phyloP scores from a whole-genome alignment of 2,888 invertebrate genomes.

The Diploptera punctata region DNA sequence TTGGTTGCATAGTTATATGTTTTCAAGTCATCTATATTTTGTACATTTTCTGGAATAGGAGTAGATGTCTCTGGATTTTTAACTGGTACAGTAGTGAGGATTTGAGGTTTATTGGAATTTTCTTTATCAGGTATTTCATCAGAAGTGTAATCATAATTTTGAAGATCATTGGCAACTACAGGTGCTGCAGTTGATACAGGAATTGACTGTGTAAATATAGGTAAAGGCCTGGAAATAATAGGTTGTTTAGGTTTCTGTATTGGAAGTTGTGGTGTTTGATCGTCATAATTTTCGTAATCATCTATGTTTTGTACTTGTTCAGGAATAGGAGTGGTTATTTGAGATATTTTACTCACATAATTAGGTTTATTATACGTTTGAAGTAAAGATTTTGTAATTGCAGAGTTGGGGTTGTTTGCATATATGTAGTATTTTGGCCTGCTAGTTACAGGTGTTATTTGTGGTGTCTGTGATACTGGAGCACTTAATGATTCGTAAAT shows the following conservation, averaged over 20 bases:
- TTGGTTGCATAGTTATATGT: slow-evolving; percentile 26
- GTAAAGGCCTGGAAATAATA: neutral
- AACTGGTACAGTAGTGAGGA: neutral
- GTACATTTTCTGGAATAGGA: neutral
- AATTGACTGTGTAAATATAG: slow-evolving; percentile 3
- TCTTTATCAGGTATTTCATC: neutral
- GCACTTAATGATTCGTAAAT: neutral
- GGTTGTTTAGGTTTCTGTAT: neutral
- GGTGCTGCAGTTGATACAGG: slow-evolving; percentile 3
- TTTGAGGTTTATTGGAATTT: neutral
- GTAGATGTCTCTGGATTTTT: neutral
- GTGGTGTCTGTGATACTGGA: neutral
- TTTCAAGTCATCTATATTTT: neutral
- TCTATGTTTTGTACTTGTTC: slow-evolving; percentile 8
- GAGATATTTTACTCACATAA: neutral
- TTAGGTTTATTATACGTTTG: neutral
- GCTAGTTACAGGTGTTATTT: neutral
- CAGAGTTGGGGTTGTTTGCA: neutral
- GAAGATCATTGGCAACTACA: slow-evolving; percentile 9
- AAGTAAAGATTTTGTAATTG: neutral
- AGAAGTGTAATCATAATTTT: slow-evolving; percentile 15
- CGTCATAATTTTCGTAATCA: slow-evolving; percentile 33
- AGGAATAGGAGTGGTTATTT: slow-evolving; percentile 8
- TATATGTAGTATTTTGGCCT: neutral
- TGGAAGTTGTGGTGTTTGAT: neutral